Evolutionary conservation across 2,113 vertebrate genomes (phyloP).

Genomic region (Meles meles): DNA sequence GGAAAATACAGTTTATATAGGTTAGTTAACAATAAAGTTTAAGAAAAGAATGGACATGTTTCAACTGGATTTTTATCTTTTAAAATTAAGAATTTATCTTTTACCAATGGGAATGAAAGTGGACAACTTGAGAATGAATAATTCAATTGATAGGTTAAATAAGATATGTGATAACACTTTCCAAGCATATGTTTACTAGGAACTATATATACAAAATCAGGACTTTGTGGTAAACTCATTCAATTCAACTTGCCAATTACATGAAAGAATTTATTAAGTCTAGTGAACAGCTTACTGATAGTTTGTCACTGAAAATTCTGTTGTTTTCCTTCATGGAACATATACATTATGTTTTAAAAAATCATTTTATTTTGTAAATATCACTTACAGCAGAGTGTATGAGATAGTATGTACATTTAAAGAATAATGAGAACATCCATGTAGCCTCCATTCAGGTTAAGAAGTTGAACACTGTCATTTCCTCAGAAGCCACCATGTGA

Average conservation of each 20-base stretch:
- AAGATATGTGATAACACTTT: background rate
- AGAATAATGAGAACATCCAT: background rate
- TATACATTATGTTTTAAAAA: background rate
- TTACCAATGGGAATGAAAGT: conserved; percentile 1
- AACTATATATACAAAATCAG: background rate
- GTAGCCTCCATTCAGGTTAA: background rate
- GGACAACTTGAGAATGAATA: background rate
- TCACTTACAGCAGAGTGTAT: background rate
- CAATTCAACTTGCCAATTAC: background rate
- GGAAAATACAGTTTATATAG: background rate
- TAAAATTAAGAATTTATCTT: conserved; percentile 9
- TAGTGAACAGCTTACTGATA: background rate
- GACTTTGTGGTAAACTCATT: background rate
- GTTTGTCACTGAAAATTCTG: background rate
- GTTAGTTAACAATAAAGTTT: background rate
- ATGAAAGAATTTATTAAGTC: background rate
- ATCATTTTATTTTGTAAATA: background rate
- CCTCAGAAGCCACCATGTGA: background rate
- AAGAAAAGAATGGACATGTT: background rate
- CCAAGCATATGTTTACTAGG: background rate
- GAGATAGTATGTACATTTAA: background rate
- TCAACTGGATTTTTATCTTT: background rate
- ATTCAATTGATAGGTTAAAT: background rate
- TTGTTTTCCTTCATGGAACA: background rate
- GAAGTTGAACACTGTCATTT: background rate